These are phyloP conservation scores for Apostichopus japonicus DNA, from an alignment of 35 echinoderm and acorn worm species.

Conservation along the genomic window DNA sequence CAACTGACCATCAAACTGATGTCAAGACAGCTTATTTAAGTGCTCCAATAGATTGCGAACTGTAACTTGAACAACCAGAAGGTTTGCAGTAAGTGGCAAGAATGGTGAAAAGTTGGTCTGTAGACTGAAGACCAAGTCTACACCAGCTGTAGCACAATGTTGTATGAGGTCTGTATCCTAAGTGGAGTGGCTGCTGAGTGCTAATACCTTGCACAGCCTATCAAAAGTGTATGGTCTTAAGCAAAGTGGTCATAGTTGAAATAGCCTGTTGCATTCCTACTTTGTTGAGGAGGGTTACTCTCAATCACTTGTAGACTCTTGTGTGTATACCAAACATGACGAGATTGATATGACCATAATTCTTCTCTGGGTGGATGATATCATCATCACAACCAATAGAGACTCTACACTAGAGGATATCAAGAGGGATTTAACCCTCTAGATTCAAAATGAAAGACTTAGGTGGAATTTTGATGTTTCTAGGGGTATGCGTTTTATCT, in stretches of 20 bases:
- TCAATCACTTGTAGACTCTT: constrained; percentile 52
- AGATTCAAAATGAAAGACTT: constrained; percentile 51
- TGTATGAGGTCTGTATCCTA: too few relatives aligned
- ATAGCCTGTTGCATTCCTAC: constrained; percentile 60
- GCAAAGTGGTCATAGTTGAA: constrained; percentile 73
- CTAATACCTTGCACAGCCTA: too few relatives aligned
- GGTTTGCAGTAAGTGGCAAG: constrained; percentile 38
- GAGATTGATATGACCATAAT: constrained; percentile 21
- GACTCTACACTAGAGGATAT: background rate
- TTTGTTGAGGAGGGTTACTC: constrained; percentile 42
- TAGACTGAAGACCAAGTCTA: constrained; percentile 68
- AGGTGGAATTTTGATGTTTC: constrained; percentile 53
- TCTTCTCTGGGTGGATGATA: constrained; percentile 53
- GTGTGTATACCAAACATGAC: constrained; percentile 31
- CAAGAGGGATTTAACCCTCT: background rate
- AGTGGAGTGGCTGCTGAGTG: too few relatives aligned
- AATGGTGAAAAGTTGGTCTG: constrained; percentile 65
- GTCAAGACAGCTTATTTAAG: constrained; percentile 21
- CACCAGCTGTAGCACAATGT: too few relatives aligned
- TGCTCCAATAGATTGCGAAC: constrained; percentile 62
- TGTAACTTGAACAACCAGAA: constrained; percentile 60
- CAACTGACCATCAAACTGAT: constrained; percentile 44
- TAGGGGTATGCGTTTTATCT: constrained; percentile 67
- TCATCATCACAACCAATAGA: constrained; percentile 12
- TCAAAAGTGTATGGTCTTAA: constrained; percentile 65